These are phyloP conservation scores for Diorhabda elongata DNA, from an alignment of 1,140 invertebrate genomes.

Conservation along the genomic window DNA sequence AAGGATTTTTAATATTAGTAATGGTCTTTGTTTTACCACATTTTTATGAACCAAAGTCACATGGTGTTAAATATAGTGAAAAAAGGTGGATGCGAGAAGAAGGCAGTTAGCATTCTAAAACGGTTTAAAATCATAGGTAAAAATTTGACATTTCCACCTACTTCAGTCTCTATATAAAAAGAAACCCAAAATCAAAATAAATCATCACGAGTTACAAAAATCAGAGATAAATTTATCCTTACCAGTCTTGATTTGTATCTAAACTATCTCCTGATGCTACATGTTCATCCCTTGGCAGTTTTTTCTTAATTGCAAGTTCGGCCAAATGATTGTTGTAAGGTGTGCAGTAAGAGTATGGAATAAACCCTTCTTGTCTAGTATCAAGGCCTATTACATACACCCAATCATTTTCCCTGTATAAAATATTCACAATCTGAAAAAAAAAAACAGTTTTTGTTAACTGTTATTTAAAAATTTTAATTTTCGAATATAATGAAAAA, in stretches of 20 bases:
- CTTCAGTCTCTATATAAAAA: no score
- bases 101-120: no score
- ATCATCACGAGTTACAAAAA: no score
- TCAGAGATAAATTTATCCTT: constrained; percentile 19
- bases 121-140: no score
- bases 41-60: no score
- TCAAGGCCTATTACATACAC: constrained; percentile 90
- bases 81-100: no score
- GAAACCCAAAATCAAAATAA: no score
- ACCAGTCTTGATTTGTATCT: constrained; percentile 43
- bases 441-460: constrained; percentile 31
- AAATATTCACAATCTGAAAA: constrained; percentile 77
- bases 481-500: neutral
- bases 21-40: no score
- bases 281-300: constrained; percentile 64
- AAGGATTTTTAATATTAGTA: no score
- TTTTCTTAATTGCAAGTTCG: constrained; percentile 77
- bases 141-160: no score
- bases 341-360: constrained; percentile 89
- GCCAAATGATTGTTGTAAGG: constrained; percentile 76
- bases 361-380: constrained; percentile 86
- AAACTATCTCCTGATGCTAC: constrained; percentile 37
- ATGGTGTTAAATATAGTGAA: no score
- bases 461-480: neutral
- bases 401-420: constrained; percentile 95